A percentile compares a stretch with the other conserved stretches of the same genome.
Conservation (phyloP, 2,888 invertebrate genomes). For the Drosophila nigricruria region DNA sequence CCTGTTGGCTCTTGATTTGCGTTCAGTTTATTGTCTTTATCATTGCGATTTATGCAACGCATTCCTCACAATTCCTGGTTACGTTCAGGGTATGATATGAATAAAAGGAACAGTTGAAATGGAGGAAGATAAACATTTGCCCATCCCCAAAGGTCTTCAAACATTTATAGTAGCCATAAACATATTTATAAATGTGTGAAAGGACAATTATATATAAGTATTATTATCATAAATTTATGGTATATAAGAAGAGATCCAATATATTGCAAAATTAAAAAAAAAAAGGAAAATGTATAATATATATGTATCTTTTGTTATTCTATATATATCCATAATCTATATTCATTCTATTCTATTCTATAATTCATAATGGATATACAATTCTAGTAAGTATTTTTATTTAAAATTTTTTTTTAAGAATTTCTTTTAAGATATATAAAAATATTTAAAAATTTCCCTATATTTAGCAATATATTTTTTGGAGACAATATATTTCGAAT, state of each 20-base stretch:
- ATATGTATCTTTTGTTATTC: not conserved
- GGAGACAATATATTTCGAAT: too few relatives aligned
- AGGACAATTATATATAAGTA: not conserved
- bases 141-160: not conserved
- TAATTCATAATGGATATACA: too few relatives aligned
- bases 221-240: not conserved
- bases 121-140: not conserved
- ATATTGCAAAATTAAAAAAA: too few relatives aligned
- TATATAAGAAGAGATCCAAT: too few relatives aligned
- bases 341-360: too few relatives aligned
- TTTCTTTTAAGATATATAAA: too few relatives aligned
- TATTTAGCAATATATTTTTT: too few relatives aligned
- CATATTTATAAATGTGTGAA: not conserved
- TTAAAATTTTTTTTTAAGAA: too few relatives aligned
- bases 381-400: too few relatives aligned
- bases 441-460: too few relatives aligned
- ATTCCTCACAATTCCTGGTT: not conserved
- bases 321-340: not conserved
- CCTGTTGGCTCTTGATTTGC: slow-evolving; percentile 33
- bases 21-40: slow-evolving; percentile 35
- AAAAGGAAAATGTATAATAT: too few relatives aligned
- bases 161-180: not conserved
- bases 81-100: not conserved
- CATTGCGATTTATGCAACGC: slow-evolving; percentile 30
- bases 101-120: not conserved